A percentile compares a stretch with the other conserved stretches of the same genome.
phyloP scores from a whole-genome alignment of 2,797 vertebrate species.

The Sorex maritimensis region DNA sequence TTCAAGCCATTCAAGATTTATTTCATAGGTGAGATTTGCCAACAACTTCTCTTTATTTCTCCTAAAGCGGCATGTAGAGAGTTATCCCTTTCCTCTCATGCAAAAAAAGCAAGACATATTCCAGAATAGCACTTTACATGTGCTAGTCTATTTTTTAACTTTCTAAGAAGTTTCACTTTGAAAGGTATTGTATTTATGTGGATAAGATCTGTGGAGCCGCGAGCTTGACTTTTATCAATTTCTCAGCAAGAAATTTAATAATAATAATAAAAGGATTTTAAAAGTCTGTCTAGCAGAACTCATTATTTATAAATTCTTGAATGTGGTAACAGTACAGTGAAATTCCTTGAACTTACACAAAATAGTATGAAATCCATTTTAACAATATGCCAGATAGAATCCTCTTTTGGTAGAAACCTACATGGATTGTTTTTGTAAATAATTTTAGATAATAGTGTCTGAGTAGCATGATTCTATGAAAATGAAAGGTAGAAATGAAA shows the following conservation, averaged over 20 bases:
- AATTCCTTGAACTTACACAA: neutral
- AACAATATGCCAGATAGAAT: conserved; percentile 22
- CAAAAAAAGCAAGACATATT: conserved; percentile 28
- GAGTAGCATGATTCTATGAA: neutral
- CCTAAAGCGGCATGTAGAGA: neutral
- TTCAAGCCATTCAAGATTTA: conserved; percentile 13
- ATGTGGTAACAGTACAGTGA: conserved; percentile 3
- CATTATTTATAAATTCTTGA: conserved; percentile 57
- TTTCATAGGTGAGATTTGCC: neutral
- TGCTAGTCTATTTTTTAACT: conserved; percentile 69
- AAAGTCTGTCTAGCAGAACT: conserved; percentile 42
- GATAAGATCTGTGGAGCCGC: conserved; percentile 22
- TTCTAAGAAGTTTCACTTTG: conserved; percentile 64
- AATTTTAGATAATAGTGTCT: neutral
- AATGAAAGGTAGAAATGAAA: neutral
- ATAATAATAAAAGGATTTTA: neutral
- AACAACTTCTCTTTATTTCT: conserved; percentile 15
- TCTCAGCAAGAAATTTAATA: conserved; percentile 58
- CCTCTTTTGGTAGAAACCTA: neutral
- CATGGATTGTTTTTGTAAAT: conserved; percentile 25
- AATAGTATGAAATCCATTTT: neutral
- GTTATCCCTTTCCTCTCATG: conserved; percentile 1
- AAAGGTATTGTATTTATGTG: conserved; percentile 59
- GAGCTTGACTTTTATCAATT: conserved; percentile 59
- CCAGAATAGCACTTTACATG: conserved; percentile 70